These are phyloP conservation scores for Nibea albiflora DNA, from an alignment of 2,113 vertebrate genomes.

Conservation along the genomic window DNA sequence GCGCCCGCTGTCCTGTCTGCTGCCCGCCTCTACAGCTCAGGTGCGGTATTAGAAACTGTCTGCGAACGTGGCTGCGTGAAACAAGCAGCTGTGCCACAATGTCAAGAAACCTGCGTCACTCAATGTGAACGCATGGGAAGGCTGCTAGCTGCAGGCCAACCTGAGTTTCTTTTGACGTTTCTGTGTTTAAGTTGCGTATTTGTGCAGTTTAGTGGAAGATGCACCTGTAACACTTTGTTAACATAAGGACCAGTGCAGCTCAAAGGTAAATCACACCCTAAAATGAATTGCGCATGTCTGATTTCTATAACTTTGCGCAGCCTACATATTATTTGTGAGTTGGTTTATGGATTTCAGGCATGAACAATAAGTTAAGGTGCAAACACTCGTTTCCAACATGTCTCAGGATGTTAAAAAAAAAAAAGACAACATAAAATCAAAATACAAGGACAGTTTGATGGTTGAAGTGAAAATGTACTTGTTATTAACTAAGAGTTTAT, in stretches of 20 bases:
- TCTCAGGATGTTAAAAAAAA: too few species aligned
- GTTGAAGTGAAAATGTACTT: too few species aligned
- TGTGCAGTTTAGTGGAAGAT: not conserved
- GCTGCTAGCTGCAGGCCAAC: not conserved
- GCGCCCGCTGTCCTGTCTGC: slow-evolving; percentile 54
- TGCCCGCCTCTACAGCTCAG: slow-evolving; percentile 79
- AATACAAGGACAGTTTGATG: too few species aligned
- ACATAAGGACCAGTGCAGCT: not conserved
- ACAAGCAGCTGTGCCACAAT: slow-evolving; percentile 50
- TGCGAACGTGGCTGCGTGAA: not conserved
- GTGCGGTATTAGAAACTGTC: slow-evolving; percentile 53
- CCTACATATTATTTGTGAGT: too few species aligned
- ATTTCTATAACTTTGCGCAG: too few species aligned
- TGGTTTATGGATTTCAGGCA: too few species aligned
- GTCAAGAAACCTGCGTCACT: slow-evolving; percentile 59
- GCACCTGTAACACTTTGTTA: not conserved
- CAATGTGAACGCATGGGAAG: slow-evolving; percentile 1
- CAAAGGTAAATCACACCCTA: not conserved
- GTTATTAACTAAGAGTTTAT: too few species aligned
- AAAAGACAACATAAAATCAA: too few species aligned
- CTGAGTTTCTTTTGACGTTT: not conserved
- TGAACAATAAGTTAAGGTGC: too few species aligned
- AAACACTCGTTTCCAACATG: too few species aligned
- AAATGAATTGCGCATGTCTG: too few species aligned
- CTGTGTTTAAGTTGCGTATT: not conserved